Evolutionary conservation across 2,888 invertebrate species (phyloP).

Genomic region (Parasteatoda lunata): DNA sequence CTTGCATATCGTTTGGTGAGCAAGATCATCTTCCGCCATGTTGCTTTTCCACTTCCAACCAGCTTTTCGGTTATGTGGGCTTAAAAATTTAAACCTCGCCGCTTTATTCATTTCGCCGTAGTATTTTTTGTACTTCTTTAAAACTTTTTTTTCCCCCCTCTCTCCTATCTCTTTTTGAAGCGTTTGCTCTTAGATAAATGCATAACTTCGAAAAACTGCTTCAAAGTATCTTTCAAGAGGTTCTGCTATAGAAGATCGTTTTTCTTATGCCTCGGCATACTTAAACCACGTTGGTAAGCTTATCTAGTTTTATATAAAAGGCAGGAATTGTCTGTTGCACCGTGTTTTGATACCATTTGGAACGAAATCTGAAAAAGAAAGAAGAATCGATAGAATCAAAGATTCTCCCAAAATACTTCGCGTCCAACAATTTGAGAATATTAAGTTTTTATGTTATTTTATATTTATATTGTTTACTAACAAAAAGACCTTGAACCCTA

Average conservation of each 20-base stretch:
- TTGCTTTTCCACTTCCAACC: constrained; percentile 14
- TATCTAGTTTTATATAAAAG: not conserved
- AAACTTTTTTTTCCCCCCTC: not conserved
- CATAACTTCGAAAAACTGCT: not conserved
- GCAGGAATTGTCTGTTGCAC: not conserved
- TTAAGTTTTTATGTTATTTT: not conserved
- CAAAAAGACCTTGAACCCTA: too few species aligned
- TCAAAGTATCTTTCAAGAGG: not conserved
- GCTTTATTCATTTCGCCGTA: constrained; percentile 25
- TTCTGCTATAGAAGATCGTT: not conserved
- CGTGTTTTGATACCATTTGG: not conserved
- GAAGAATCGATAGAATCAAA: not conserved
- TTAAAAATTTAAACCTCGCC: constrained; percentile 52
- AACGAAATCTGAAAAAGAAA: not conserved
- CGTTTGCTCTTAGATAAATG: not conserved
- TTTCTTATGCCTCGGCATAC: not conserved
- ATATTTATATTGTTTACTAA: too few species aligned
- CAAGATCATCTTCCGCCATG: constrained; percentile 49
- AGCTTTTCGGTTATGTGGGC: constrained; percentile 41
- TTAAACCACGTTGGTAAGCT: not conserved
- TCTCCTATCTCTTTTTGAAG: not conserved
- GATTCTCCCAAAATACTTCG: not conserved
- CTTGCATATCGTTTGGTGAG: constrained; percentile 44
- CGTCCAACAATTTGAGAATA: not conserved
- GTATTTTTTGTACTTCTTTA: constrained; percentile 9